These are phyloP conservation scores for Coreius guichenoti DNA, from an alignment of 2,797 vertebrate genomes.

Conservation along the genomic window DNA sequence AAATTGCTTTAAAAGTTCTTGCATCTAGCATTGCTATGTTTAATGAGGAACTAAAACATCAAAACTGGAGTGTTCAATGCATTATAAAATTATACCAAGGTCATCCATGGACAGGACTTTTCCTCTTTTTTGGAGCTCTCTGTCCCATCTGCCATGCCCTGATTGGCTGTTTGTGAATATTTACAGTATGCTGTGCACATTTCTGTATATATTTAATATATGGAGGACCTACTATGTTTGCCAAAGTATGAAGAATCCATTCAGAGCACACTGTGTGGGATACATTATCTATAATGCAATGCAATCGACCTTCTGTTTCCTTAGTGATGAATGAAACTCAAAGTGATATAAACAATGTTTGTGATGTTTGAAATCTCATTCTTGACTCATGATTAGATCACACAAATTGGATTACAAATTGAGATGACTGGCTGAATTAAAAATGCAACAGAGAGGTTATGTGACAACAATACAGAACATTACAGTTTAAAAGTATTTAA, in stretches of 20 bases:
- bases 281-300: neutral
- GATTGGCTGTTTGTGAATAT: neutral
- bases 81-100: neutral
- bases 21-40: neutral
- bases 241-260: neutral
- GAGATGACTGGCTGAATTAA: neutral
- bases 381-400: neutral
- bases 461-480: neutral
- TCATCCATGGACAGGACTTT: neutral
- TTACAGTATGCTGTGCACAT: neutral
- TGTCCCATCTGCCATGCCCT: neutral
- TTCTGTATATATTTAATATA: neutral
- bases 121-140: neutral
- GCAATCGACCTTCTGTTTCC: neutral
- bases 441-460: neutral
- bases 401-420: neutral
- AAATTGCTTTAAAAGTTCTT: neutral
- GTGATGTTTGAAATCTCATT: neutral
- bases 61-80: neutral
- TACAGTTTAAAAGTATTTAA: neutral
- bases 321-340: neutral
- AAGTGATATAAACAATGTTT: neutral
- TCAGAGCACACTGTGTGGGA: constrained; percentile 1
- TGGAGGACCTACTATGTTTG: neutral
- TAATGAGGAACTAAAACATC: neutral